Base-by-base conservation (phyloP, 1,140 invertebrate species). In the Drosophila ficusphila region DNA sequence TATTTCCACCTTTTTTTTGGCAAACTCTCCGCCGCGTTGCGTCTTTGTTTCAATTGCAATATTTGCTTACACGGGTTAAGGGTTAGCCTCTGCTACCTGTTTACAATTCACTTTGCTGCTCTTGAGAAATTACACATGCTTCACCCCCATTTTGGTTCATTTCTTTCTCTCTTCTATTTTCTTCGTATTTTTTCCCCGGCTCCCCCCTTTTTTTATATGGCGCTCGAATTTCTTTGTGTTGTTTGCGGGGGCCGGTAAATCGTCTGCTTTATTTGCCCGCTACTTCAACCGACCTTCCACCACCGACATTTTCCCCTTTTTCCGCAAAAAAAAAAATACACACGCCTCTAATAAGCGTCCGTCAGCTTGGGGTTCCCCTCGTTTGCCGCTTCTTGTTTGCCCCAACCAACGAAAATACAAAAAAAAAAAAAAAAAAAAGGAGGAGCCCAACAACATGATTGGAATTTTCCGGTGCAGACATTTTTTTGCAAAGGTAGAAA, bases 381-480 rank as follows among this genome's bases (percentile, higher is more conserved):
- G 46, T 27, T 44, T 41, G 16, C 38, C 29, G 52, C 52, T 68
- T 58, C 53, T 38, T 78, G 47, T 76, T 79, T 75, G 70, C 41
- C 46, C 76, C 29, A 69, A 69, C 56, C 72, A 82, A 58, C 61
- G 76, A 69, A 62, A 77, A 64, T 39, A n/a, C n/a, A 61, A 53
- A 29, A 65, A 64, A 21, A 36, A 14, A 11, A 41, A 1, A n/a
- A 44, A n/a, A 18, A 33, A 14, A 14, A 33, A 11, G 29, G 16
- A 36, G 12, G 19, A 51, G 33, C 36, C 60, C 81, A 82, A 67
- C 83, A 73, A 73, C 78, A 89, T 89, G 79, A 89, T 89, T 89
- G 85, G 79, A 81, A 81, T 89, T 89, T 89, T 89, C 85, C 85
- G 85, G 56, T 81, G 73, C 78, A 89, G 79, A 81, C 79, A 85